Base-by-base conservation (phyloP, 2,888 invertebrate genomes). In the Drosophila prostipennis region DNA sequence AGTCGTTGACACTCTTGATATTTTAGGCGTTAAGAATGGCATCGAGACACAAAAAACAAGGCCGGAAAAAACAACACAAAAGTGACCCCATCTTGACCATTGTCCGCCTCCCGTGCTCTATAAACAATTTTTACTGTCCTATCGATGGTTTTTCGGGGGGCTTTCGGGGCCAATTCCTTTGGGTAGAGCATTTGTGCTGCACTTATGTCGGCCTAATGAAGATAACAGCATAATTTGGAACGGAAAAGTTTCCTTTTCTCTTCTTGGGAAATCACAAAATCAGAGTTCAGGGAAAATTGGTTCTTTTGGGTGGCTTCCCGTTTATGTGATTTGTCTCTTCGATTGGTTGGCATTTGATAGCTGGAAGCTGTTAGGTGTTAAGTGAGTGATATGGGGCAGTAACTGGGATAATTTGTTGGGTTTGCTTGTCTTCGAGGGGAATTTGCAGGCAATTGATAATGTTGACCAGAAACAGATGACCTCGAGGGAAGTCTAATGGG, bases 191-290 rank as follows among this genome's bases (percentile, higher is more conserved):
- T 89, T 89, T 87, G 87, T 75, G 87, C 72, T 79, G 73, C 85
- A 78, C 89, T 86, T 86, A 86, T 88, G 89, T 83, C 79, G 80
- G 72, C 80, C 84, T 86, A 86, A 86, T 88, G 89, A 86, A 88
- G 89, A 88, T 88, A 86, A 86, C 87, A 88, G 84, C 77, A 87
- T 85, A 85, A 87, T 83, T 87, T 83, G 85, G 67, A 70, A n/a
- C 55, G 53, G 63, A 65, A 64, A 76, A 80, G 69, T 76, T 77
- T 52, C 58, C 37, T 63, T 39, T 40, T 19, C 37, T 63, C 36
- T 40, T 19, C 49, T n/a, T 3, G 48, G 45, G 60, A 82, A 85
- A 84, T 84, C 85, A 86, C 79, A 88, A 82, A 85, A 84, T 84
- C 85, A 86, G 80, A 88, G 87, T 76, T 83, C 77, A 65, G 75